Conservation (phyloP, 2,113 vertebrate genomes). For the Gymnogyps californianus region DNA sequence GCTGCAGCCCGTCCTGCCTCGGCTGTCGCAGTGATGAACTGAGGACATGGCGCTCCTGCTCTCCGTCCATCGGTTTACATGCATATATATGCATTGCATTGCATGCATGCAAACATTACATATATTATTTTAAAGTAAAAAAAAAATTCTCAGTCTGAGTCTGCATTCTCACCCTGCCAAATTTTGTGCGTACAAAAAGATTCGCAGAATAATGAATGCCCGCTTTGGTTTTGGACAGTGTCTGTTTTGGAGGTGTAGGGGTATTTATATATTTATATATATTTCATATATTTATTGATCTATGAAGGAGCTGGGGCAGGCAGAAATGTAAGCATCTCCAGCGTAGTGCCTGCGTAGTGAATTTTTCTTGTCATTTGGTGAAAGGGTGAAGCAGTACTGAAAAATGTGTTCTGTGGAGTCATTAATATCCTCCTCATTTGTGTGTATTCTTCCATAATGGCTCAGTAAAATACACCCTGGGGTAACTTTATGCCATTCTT, state of each 20-base stretch:
- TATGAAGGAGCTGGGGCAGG: not conserved
- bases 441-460: not conserved
- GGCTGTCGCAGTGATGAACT: not conserved
- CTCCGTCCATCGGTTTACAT: not conserved
- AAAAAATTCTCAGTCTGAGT: not conserved
- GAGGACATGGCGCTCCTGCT: not conserved
- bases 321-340: fast-evolving
- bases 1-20: not conserved
- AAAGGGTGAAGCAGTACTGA: not conserved
- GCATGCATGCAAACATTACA: no score
- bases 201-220: fast-evolving
- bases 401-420: not conserved
- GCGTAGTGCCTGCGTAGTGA: not conserved
- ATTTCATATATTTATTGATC: not conserved
- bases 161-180: not conserved
- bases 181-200: fast-evolving
- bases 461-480: not conserved
- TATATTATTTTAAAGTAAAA: not conserved
- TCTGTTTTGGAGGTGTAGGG: fast-evolving
- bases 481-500: not conserved
- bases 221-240: not conserved
- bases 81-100: no score
- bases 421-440: not conserved
- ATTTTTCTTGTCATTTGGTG: not conserved
- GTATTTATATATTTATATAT: not conserved